Evolutionary conservation across 1,140 invertebrate genomes (phyloP).

Genomic region (Drosophila leontia): DNA sequence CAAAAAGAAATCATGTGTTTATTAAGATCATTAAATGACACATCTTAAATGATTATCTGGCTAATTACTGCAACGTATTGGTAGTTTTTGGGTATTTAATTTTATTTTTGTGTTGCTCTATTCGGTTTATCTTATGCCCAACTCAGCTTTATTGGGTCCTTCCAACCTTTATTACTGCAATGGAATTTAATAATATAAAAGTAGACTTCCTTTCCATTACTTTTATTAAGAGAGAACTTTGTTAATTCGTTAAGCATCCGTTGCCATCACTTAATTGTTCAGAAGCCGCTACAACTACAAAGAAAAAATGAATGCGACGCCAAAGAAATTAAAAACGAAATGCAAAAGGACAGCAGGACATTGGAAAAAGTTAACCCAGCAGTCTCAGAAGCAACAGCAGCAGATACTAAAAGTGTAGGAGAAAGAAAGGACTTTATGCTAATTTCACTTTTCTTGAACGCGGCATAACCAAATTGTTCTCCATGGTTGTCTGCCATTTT

Average conservation of each 20-base stretch:
- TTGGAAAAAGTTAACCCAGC: conserved; percentile 57
- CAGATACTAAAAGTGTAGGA: conserved; percentile 27
- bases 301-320: conserved; percentile 29
- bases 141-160: not conserved
- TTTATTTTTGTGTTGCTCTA: too few relatives aligned
- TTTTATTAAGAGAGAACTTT: not conserved
- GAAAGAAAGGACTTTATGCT: conserved; percentile 67
- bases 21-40: too few relatives aligned
- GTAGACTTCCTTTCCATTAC: not conserved
- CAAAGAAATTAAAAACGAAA: conserved; percentile 64
- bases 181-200: not conserved
- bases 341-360: conserved; percentile 48
- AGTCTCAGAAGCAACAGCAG: conserved; percentile 28
- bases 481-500: conserved; percentile 40
- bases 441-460: conserved; percentile 77
- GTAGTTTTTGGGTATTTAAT: too few relatives aligned
- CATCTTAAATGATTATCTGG: too few relatives aligned
- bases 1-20: too few relatives aligned
- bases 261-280: conserved; percentile 50
- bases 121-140: too few relatives aligned
- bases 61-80: too few relatives aligned
- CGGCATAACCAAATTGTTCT: conserved; percentile 69
- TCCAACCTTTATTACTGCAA: not conserved
- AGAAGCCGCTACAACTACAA: conserved; percentile 18
- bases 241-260: conserved; percentile 29